These are phyloP conservation scores for Drosophila emarginata DNA, from an alignment of 2,888 invertebrate species.

Conservation along the genomic window DNA sequence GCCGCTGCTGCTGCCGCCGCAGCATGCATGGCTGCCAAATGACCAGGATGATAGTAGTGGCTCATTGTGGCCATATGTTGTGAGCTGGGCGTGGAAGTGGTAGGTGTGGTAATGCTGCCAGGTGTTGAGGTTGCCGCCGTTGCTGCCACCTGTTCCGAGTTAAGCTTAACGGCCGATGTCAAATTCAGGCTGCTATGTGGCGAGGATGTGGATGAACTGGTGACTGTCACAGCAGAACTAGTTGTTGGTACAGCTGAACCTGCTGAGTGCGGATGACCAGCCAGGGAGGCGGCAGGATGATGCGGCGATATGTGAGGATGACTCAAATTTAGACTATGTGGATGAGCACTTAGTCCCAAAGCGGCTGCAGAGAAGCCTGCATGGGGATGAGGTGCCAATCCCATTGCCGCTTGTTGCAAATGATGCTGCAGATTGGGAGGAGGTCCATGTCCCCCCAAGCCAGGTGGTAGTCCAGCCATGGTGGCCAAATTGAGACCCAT, in stretches of 20 bases:
- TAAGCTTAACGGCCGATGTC: conserved; percentile 62
- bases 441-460: conserved; percentile 75
- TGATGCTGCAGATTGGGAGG: conserved; percentile 80
- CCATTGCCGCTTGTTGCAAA: conserved; percentile 78
- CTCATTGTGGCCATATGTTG: conserved; percentile 81
- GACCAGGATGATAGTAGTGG: conserved; percentile 79
- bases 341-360: conserved; percentile 79
- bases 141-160: conserved; percentile 51
- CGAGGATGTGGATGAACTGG: conserved; percentile 53
- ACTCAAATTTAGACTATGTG: conserved; percentile 78
- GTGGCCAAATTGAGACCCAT: conserved; percentile 80
- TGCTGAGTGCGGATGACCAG: conserved; percentile 60
- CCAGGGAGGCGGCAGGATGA: conserved; percentile 72
- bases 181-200: conserved; percentile 78
- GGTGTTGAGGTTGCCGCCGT: conserved; percentile 43
- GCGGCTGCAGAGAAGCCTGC: conserved; percentile 80
- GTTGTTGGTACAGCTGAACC: conserved; percentile 18
- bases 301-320: conserved; percentile 81
- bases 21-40: conserved; percentile 78
- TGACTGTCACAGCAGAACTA: conserved; percentile 30
- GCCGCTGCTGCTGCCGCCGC: conserved; percentile 62
- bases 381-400: conserved; percentile 79
- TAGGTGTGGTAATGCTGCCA: conserved; percentile 38
- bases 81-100: conserved; percentile 65
- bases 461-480: conserved; percentile 71